Percentiles rank a stretch among this genome's conserved stretches.
Conservation (phyloP, 2,113 vertebrate species). For the Plotosus lineatus region DNA sequence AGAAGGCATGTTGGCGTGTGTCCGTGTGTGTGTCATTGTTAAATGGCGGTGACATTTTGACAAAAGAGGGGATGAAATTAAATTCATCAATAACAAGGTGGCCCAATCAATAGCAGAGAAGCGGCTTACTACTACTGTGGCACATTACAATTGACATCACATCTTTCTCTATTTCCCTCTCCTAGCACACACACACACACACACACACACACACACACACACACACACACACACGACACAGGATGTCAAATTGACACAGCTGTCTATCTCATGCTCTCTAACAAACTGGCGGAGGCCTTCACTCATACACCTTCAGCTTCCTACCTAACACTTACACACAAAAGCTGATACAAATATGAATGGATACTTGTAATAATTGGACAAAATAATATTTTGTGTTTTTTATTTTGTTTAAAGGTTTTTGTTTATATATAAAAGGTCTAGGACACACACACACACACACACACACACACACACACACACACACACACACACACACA, state of each 20-base stretch:
- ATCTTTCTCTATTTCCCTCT: slow-evolving; percentile 42
- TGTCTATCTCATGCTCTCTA: background rate
- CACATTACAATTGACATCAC: slow-evolving; percentile 57
- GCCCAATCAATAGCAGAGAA: slow-evolving; percentile 69
- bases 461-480: too few species aligned
- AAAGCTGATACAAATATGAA: slow-evolving; percentile 20
- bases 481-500: background rate
- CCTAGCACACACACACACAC: slow-evolving; percentile 50
- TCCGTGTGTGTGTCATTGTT: slow-evolving; percentile 60
- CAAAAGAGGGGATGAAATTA: slow-evolving; percentile 75
- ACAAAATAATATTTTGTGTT: background rate
- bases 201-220: slow-evolving; percentile 29
- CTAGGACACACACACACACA: background rate
- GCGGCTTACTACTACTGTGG: slow-evolving; percentile 27
- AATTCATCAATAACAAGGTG: slow-evolving; percentile 76
- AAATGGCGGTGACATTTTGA: slow-evolving; percentile 75
- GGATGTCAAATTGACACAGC: slow-evolving; percentile 9
- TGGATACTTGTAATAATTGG: background rate
- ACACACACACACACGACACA: slow-evolving; percentile 16
- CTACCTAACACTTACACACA: too few species aligned
- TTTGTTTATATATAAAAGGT: too few species aligned
- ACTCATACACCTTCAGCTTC: background rate
- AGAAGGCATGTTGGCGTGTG: slow-evolving; percentile 31
- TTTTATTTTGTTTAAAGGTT: background rate
- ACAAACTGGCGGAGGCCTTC: slow-evolving; percentile 13